phyloP scores from a whole-genome alignment of 2,888 invertebrate genomes.

The Nymphalis polychloros region DNA sequence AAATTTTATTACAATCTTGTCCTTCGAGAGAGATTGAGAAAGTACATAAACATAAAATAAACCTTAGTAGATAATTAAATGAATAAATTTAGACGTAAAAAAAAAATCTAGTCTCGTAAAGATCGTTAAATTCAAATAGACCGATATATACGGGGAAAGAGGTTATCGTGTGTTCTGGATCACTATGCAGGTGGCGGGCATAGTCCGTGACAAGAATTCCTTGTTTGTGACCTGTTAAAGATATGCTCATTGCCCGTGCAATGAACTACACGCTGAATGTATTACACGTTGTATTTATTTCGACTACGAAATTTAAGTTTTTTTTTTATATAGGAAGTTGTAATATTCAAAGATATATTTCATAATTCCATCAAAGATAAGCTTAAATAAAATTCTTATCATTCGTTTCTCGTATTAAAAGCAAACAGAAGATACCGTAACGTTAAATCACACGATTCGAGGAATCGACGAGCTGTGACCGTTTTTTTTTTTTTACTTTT shows the following conservation, averaged over 20 bases:
- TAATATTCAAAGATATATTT: background rate
- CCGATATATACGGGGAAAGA: constrained; percentile 21
- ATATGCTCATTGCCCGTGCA: constrained; percentile 47
- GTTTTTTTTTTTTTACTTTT: background rate
- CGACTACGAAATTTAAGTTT: constrained; percentile 1
- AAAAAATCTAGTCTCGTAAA: background rate
- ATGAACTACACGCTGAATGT: constrained; percentile 30
- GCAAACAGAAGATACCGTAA: constrained; percentile 24
- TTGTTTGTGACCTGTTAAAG: constrained; percentile 62
- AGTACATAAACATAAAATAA: too few species aligned
- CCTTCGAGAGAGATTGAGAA: too few species aligned
- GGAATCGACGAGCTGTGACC: background rate
- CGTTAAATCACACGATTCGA: constrained; percentile 12
- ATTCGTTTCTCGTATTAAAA: constrained; percentile 15
- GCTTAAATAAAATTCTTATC: constrained; percentile 14
- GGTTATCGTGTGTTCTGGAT: constrained; percentile 63
- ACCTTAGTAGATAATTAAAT: too few species aligned
- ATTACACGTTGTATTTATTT: constrained; percentile 11
- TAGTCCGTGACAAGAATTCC: constrained; percentile 71
- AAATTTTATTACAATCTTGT: background rate
- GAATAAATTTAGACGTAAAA: background rate
- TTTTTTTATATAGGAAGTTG: background rate
- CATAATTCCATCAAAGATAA: constrained; percentile 7
- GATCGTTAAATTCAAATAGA: constrained; percentile 17
- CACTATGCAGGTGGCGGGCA: constrained; percentile 70